Conservation (phyloP, 35 echinoderm and acorn worm species). For the Apostichopus japonicus region DNA sequence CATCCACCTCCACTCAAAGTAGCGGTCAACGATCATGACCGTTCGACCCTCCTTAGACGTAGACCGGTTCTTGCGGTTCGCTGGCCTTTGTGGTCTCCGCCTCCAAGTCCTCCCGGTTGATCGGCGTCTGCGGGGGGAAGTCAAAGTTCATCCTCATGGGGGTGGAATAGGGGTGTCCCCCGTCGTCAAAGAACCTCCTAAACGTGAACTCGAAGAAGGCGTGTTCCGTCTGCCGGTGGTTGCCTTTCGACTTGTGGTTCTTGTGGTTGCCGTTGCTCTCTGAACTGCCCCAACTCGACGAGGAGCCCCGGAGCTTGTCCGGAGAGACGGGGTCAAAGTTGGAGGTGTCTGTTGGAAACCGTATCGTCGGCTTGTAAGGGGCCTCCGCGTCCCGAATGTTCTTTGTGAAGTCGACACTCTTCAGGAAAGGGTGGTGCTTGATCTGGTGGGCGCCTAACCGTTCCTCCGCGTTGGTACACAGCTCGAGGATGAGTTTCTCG, state of each 20-base stretch:
- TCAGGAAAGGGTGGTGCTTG: conserved; percentile 86
- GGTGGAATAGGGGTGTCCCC: conserved; percentile 70
- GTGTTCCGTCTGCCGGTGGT: conserved; percentile 78
- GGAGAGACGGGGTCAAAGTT: conserved; percentile 96
- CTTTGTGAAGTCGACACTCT: conserved; percentile 71
- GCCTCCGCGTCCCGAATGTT: conserved; percentile 85
- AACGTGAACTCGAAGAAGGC: conserved; percentile 99
- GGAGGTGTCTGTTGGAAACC: conserved; percentile 81
- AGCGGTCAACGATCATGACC: neutral
- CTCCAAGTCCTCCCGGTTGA: conserved; percentile 53
- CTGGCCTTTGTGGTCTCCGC: conserved; percentile 48
- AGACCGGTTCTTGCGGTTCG: conserved; percentile 91
- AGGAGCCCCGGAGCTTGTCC: conserved; percentile 62
- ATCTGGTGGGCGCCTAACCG: conserved; percentile 81
- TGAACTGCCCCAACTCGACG: conserved; percentile 79
- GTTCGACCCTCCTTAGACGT: conserved; percentile 63
- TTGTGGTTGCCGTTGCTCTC: conserved; percentile 58
- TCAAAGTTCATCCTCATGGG: conserved; percentile 59
- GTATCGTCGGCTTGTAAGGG: conserved; percentile 79
- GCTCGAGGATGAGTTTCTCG: conserved; percentile 81
- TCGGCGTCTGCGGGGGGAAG: conserved; percentile 42
- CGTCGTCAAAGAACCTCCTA: conserved; percentile 89
- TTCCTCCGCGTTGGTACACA: conserved; percentile 74
- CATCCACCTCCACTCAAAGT: neutral
- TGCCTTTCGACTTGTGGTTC: conserved; percentile 56